These are phyloP conservation scores for Hermetia illucens DNA, from an alignment of 1,140 invertebrate species.

Conservation along the genomic window DNA sequence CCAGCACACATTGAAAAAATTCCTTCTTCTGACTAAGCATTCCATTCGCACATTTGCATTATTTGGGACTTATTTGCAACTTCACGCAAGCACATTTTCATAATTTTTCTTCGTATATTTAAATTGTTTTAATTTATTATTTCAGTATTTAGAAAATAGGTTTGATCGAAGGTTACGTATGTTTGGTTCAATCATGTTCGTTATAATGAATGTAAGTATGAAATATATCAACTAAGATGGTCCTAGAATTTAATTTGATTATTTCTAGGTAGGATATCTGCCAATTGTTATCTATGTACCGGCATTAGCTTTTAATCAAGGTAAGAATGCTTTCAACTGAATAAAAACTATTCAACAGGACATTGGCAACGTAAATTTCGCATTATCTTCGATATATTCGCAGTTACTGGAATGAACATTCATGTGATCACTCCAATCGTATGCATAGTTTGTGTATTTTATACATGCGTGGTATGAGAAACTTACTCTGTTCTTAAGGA, in stretches of 20 bases:
- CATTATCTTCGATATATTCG: conserved; percentile 11
- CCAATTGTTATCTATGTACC: conserved; percentile 73
- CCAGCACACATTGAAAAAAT: too few relatives aligned
- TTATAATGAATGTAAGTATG: conserved; percentile 25
- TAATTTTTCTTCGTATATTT: conserved; percentile 7
- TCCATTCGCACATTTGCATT: too few relatives aligned
- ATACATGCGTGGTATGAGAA: conserved; percentile 59
- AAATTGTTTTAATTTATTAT: conserved; percentile 8
- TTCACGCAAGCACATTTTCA: background rate
- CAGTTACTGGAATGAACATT: conserved; percentile 59
- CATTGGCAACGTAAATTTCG: conserved; percentile 1
- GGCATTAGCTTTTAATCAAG: conserved; percentile 64
- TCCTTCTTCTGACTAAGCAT: too few relatives aligned
- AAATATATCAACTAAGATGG: background rate
- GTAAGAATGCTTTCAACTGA: conserved; percentile 28
- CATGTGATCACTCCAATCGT: conserved; percentile 56
- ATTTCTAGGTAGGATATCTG: conserved; percentile 41
- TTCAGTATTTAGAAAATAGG: conserved; percentile 57
- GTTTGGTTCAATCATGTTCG: conserved; percentile 42
- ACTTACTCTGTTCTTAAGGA: too few relatives aligned
- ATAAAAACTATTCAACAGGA: background rate
- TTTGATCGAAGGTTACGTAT: conserved; percentile 47
- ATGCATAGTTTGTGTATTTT: conserved; percentile 70
- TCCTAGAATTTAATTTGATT: background rate
- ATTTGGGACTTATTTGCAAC: too few relatives aligned